phyloP scores from a whole-genome alignment of 2,113 vertebrate genomes.

The Melanerpes formicivorus region DNA sequence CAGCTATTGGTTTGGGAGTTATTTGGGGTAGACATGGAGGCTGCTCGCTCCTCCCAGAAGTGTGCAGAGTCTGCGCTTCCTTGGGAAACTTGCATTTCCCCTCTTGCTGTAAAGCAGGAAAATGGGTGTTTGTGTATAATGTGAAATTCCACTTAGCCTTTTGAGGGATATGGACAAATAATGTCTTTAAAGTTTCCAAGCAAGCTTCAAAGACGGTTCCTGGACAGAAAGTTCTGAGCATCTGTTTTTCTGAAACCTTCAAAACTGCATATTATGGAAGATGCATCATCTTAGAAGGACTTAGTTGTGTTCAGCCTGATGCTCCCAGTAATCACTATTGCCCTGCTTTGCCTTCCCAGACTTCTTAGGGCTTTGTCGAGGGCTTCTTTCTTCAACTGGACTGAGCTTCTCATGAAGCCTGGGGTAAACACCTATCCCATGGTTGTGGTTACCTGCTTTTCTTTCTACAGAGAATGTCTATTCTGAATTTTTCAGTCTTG shows the following conservation, averaged over 20 bases:
- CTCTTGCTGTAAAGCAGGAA: not conserved
- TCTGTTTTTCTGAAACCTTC: not conserved
- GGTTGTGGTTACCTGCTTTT: not conserved
- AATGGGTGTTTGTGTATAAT: not conserved
- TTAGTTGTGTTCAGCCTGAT: not conserved
- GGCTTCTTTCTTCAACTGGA: not conserved
- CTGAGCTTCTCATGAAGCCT: not conserved
- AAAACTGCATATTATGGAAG: not conserved
- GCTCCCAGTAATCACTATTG: not conserved
- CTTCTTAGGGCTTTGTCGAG: not conserved
- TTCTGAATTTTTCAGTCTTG: not conserved
- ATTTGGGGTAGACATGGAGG: not conserved
- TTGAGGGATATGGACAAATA: not conserved
- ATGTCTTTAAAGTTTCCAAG: not conserved
- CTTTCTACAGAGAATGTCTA: not conserved
- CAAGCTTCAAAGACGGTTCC: not conserved
- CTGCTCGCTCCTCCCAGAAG: not conserved
- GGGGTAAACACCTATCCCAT: not conserved
- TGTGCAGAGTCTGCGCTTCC: accelerated
- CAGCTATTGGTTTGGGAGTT: not conserved
- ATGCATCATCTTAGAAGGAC: not conserved
- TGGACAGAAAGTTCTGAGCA: not conserved
- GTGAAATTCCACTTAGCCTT: not conserved
- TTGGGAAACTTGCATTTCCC: not conserved
- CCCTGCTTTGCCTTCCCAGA: not conserved